Evolutionary conservation across 2,113 vertebrate genomes (phyloP), one percentile per base, ranked within the genome.

Genomic region (Speoplatyrhinus poulsoni): DNA sequence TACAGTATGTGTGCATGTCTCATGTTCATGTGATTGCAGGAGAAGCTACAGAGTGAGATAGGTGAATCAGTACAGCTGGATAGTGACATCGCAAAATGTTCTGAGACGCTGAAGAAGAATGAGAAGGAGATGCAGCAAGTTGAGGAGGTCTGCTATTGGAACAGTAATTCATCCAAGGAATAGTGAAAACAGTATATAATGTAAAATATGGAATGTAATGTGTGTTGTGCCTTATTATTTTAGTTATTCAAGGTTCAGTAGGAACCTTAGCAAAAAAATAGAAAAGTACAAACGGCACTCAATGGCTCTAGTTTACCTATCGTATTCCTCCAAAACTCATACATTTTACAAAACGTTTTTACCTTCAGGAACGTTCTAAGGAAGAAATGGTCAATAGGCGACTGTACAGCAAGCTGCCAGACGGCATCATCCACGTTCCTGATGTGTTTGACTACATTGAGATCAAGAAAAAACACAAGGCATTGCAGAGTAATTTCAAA

Each of bases 391-490:
- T 71, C 9, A 86, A 85, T 73, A 52, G 61, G 15, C 69, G 65
- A 15, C 69, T 90, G 60, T 47, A 15, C 12, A 19, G 3, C n/a
- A 82, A 83, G 77, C 63, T 82, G 47, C 3, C 70, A 12, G 65
- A 82, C 13, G 80, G 81, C 50, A 62, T 5, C 36, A 41, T 41
- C 5, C 36, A 72, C 62, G 81, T 72, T 70, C 85, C 85, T 1
- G 79, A 66, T 47, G 26, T 86, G 66, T 12, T 5, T 0, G 72
- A 84, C 3, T 88, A 88, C 70, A 36, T 88, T 26, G n/a, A 46
- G 0, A 26, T 77, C 33, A 90, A 84, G 73, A 75, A 75, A n/a
- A 84, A 63, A 58, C 67, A 74, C 74, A 87, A 66, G 76, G 77
- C 69, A 69, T 77, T 89, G 61, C 82, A 60, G 66, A 57, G 80